Conservation (phyloP, 2,888 invertebrate species). For the Drosophila longiperda region DNA sequence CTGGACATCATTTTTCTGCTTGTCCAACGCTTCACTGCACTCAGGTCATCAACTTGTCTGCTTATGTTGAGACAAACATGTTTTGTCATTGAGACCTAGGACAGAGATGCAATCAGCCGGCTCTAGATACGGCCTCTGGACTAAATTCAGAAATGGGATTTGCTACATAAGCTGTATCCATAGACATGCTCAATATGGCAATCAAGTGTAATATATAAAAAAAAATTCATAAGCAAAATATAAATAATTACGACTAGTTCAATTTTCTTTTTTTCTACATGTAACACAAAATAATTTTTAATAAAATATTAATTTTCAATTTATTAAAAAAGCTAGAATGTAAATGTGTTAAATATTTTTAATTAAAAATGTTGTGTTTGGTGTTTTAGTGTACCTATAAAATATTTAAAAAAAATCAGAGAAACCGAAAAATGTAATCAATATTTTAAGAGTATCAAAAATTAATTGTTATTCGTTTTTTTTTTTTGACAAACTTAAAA, state of each 20-base stretch:
- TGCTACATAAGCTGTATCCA: constrained; percentile 2
- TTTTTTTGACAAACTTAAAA: background rate
- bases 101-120: constrained; percentile 42
- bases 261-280: too few relatives aligned
- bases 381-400: background rate
- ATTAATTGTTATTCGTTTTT: background rate
- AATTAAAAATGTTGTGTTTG: background rate
- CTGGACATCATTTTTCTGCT: constrained; percentile 36
- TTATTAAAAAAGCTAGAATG: background rate
- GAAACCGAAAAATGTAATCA: background rate
- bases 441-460: background rate
- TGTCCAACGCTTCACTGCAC: constrained; percentile 61
- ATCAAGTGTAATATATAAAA: constrained; percentile 45
- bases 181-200: constrained; percentile 66
- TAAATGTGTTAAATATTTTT: background rate
- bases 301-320: background rate
- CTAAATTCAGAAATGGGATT: background rate
- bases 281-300: background rate
- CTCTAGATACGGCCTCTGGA: constrained; percentile 13
- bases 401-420: background rate
- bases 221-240: constrained; percentile 6
- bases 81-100: constrained; percentile 52
- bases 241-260: background rate
- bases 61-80: constrained; percentile 60
- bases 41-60: constrained; percentile 64